These are phyloP conservation scores for Drosophila ercepeae DNA, from an alignment of 1,140 invertebrate genomes.

Conservation along the genomic window DNA sequence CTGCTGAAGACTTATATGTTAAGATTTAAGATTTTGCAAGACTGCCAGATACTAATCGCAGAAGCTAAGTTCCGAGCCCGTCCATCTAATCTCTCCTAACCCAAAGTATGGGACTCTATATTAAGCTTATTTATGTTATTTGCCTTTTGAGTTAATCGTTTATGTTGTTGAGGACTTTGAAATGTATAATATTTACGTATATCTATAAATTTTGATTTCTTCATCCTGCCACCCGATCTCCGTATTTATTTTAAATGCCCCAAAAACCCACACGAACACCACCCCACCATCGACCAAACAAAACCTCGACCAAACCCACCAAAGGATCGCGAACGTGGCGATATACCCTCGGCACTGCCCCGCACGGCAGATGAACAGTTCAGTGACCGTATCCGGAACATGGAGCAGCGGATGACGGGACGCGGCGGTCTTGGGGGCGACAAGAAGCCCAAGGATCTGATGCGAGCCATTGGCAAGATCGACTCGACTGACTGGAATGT, in stretches of 20 bases:
- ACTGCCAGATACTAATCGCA: constrained; percentile 9
- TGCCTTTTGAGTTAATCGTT: constrained; percentile 49
- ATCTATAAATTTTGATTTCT: constrained; percentile 71
- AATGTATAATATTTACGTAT: constrained; percentile 37
- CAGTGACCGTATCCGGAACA: constrained; percentile 88
- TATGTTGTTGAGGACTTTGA: constrained; percentile 15
- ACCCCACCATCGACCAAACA: constrained; percentile 13
- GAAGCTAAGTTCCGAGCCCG: constrained; percentile 28
- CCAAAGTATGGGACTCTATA: neutral
- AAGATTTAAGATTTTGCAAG: neutral
- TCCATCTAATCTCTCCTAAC: constrained; percentile 45
- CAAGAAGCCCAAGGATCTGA: constrained; percentile 93
- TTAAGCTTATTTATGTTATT: constrained; percentile 38
- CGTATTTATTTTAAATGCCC: constrained; percentile 30
- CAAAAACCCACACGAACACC: constrained; percentile 20
- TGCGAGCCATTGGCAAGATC: constrained; percentile 94
- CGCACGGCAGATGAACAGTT: constrained; percentile 87
- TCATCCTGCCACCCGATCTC: constrained; percentile 27
- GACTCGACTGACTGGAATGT: constrained; percentile 97
- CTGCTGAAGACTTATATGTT: neutral
- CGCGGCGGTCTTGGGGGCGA: constrained; percentile 85
- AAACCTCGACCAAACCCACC: neutral
- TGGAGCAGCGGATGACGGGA: constrained; percentile 87
- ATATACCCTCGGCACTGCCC: constrained; percentile 85
- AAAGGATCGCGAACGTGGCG: constrained; percentile 88